Conservation (phyloP, 1,140 invertebrate genomes). For the Lanistes nyassanus region DNA sequence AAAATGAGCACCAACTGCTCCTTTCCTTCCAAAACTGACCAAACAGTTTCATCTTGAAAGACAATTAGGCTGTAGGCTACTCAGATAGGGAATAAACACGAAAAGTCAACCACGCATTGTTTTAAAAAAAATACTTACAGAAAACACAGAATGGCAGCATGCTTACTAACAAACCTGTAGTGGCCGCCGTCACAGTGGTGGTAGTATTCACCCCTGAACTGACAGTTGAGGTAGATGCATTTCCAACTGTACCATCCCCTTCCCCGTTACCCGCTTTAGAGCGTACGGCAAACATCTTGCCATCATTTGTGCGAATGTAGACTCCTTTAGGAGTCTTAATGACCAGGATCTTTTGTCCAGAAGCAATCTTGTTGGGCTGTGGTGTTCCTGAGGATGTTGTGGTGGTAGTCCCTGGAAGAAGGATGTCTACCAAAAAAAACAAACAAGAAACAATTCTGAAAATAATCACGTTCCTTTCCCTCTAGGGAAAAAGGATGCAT, state of each 20-base stretch:
- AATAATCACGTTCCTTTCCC: no score
- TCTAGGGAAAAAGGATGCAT: no score
- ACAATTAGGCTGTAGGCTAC: no score
- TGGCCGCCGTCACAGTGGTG: conserved; percentile 36
- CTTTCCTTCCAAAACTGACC: no score
- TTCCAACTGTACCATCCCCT: neutral
- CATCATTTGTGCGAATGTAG: conserved; percentile 93
- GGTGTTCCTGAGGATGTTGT: conserved; percentile 78
- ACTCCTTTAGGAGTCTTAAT: conserved; percentile 94
- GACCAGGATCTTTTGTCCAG: conserved; percentile 92
- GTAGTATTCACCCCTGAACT: conserved; percentile 25
- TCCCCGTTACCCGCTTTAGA: conserved; percentile 38
- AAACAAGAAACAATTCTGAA: conserved; percentile 2
- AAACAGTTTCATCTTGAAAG: no score
- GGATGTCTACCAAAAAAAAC: conserved; percentile 75
- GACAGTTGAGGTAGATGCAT: neutral
- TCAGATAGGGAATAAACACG: no score
- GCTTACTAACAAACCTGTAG: conserved; percentile 19
- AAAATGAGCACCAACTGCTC: no score
- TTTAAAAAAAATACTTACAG: no score
- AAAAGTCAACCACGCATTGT: no score
- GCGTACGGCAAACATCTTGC: conserved; percentile 94
- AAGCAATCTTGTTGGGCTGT: conserved; percentile 79
- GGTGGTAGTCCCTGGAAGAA: conserved; percentile 82
- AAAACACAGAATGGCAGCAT: no score